Conservation (phyloP, 2,113 vertebrate species). For the Gymnorhina tibicen region DNA sequence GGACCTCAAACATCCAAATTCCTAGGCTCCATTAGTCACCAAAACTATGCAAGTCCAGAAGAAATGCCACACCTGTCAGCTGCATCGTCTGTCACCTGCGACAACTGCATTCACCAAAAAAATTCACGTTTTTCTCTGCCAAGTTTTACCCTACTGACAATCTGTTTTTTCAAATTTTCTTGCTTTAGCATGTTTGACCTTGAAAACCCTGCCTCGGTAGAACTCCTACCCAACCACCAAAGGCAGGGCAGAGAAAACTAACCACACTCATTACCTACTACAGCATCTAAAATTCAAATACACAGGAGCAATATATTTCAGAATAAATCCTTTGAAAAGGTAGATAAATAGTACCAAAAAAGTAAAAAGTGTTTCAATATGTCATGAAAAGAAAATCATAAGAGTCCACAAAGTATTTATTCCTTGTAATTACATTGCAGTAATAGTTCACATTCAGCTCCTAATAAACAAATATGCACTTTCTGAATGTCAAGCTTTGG, state of each 20-base stretch:
- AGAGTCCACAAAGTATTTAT: not conserved
- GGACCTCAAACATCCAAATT: not conserved
- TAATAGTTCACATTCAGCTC: not conserved
- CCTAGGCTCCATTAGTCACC: not conserved
- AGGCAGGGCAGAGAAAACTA: not conserved
- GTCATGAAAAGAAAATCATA: not conserved
- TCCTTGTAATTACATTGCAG: not conserved
- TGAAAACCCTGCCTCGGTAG: not conserved
- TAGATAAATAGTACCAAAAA: not conserved
- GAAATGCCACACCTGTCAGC: not conserved
- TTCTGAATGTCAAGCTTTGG: not conserved
- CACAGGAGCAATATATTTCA: not conserved
- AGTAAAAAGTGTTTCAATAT: not conserved
- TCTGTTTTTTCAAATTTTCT: not conserved
- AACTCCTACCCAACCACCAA: not conserved
- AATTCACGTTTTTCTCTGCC: not conserved
- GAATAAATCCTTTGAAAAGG: not conserved
- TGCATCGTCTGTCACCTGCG: rapidly evolving
- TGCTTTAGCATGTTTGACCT: not conserved
- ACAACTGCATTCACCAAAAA: rapidly evolving
- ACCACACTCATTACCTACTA: too few relatives aligned
- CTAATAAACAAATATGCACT: not conserved
- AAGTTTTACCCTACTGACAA: not conserved
- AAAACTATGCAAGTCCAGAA: not conserved
- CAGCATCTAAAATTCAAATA: not conserved